Base-by-base conservation (phyloP, 2,113 vertebrate species). In the Cyanoramphus novaezelandiae region DNA sequence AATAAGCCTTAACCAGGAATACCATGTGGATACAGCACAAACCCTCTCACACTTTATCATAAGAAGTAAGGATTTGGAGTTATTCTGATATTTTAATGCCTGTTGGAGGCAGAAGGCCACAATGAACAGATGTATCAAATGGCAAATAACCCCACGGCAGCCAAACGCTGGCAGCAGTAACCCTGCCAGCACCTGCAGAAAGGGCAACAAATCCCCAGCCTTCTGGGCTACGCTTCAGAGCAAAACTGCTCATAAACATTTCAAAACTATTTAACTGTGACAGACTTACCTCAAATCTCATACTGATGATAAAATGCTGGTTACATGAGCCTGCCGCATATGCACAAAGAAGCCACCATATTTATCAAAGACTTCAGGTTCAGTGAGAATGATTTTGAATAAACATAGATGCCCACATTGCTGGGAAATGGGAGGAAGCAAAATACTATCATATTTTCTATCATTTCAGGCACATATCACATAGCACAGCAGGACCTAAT, bases 401-500 rank as follows among this genome's bases (percentile, higher is more conserved):
- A 79, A 92, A 79, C 52, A 67, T 6, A 85, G 64, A 62, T 47
- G 47, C 79, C 78, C 1, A 0, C 0, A 3, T 28, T 37, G 75
- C 78, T 72, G 91, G 81, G 63, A 92, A 90, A 85, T 46, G 64
- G 60, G 43, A 86, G 41, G 43, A 62, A 91, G 59, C 9, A 23
- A 86, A 95, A 96, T 53, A 20, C 47, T 79, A 72, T 69, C 70
- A 28, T 65, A 88, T 69, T 82, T 91, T 82, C 82, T 90, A 1
- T 67, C 76, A 53, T 79, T 80, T 76, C 55, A 80, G 53, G 50
- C 25, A 76, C 53, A 23, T 84, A 87, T 84, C 77, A 84, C 81
- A 92, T 33, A 86, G 83, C 28, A 3, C 37, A 85, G 67, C 52
- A 78, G 74, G 59, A 67, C 68, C 77, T 50, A 78, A 76, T 75